Evolutionary conservation across 2,113 vertebrate genomes (phyloP).

Genomic region (Tetraodon nigroviridis): DNA sequence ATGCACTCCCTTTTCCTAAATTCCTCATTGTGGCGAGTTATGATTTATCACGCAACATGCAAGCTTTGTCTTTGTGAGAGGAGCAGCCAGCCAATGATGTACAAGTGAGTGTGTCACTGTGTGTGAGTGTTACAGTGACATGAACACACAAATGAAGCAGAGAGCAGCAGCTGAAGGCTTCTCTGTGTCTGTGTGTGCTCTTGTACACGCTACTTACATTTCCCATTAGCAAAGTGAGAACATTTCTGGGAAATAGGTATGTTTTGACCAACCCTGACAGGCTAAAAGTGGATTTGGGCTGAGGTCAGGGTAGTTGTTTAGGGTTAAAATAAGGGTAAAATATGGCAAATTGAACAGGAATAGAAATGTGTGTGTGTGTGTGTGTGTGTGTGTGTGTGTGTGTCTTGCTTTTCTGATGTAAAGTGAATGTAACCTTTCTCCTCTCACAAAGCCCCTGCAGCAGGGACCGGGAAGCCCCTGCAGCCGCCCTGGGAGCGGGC

Average conservation of each 20-base stretch:
- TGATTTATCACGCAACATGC: conserved; percentile 34
- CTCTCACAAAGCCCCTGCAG: conserved; percentile 63
- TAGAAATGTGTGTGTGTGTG: too few relatives aligned
- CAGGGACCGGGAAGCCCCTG: conserved; percentile 46
- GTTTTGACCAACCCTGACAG: too few relatives aligned
- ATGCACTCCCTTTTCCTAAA: conserved; percentile 28
- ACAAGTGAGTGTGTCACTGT: conserved; percentile 39
- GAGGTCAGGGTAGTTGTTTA: too few relatives aligned
- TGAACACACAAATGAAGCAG: conserved; percentile 31
- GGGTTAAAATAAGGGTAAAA: too few relatives aligned
- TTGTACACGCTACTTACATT: too few relatives aligned
- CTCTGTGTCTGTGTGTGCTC: too few relatives aligned
- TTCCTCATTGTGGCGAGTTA: conserved; percentile 37
- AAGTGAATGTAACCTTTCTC: conserved; percentile 74
- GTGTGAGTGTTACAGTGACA: conserved; percentile 36
- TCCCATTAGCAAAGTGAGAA: too few relatives aligned
- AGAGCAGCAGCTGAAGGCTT: conserved; percentile 7
- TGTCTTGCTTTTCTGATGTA: conserved; percentile 63
- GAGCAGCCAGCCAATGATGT: conserved; percentile 37
- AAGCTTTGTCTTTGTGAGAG: conserved; percentile 28
- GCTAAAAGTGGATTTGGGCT: too few relatives aligned
- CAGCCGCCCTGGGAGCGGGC: conserved; percentile 24
- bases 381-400: conserved; percentile 30
- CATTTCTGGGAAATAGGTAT: too few relatives aligned
- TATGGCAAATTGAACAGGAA: too few relatives aligned